Conservation (phyloP, 2,797 vertebrate species). For the Anabacerthia variegaticeps region DNA sequence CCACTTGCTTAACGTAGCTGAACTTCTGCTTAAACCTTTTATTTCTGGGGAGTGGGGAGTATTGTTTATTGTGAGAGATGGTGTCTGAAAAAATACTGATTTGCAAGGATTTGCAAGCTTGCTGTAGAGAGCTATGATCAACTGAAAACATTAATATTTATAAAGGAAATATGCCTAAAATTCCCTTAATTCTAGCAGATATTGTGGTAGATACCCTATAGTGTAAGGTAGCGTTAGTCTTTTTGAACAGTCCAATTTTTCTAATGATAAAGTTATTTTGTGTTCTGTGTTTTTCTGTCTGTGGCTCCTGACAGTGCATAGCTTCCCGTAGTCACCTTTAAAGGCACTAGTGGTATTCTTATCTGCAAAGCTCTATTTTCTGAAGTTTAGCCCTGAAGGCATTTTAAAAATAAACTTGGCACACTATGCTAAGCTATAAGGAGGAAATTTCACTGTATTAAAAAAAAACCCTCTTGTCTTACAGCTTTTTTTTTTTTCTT, state of each 20-base stretch:
- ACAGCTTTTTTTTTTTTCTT: not conserved
- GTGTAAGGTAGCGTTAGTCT: not conserved
- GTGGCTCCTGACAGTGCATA: not conserved
- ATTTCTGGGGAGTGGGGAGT: not conserved
- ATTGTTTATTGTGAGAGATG: not conserved
- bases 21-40: not conserved
- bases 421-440: not conserved
- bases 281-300: not conserved
- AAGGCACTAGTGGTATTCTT: not conserved
- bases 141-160: not conserved
- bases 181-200: not conserved
- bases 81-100: not conserved
- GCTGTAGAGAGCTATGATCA: not conserved
- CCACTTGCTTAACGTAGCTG: not conserved
- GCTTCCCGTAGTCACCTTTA: not conserved
- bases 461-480: not conserved
- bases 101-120: conserved; percentile 1
- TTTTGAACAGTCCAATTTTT: not conserved
- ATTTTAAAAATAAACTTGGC: conserved; percentile 30
- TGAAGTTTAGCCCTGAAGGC: not conserved
- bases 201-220: not conserved
- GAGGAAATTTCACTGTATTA: not conserved
- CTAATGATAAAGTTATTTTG: not conserved
- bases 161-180: not conserved
- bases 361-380: not conserved